Percentiles rank a stretch among this genome's conserved stretches.
Conservation (phyloP, 1,140 invertebrate genomes). For the Rhynchophorus ferrugineus region DNA sequence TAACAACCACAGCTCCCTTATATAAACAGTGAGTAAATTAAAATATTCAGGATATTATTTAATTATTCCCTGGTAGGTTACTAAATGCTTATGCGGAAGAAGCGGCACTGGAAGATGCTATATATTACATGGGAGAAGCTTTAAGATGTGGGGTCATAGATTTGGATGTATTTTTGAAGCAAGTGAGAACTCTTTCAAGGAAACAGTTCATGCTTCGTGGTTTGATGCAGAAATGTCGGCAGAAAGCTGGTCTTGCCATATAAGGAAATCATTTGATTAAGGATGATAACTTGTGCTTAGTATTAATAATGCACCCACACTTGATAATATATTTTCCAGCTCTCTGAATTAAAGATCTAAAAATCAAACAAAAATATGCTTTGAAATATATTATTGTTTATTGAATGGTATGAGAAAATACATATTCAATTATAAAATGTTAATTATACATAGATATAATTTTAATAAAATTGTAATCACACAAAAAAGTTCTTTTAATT, state of each 20-base stretch:
- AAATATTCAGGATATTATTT: background rate
- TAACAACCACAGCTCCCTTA: constrained; percentile 90
- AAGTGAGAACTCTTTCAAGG: constrained; percentile 88
- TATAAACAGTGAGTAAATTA: constrained; percentile 75
- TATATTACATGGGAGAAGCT: constrained; percentile 97
- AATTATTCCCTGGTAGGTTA: constrained; percentile 52
- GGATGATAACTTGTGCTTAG: background rate
- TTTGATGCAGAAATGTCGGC: constrained; percentile 91
- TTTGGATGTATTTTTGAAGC: constrained; percentile 92
- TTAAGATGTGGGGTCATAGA: constrained; percentile 88
- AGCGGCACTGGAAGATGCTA: constrained; percentile 95
- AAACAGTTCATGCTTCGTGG: constrained; percentile 94
- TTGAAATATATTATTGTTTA: background rate
- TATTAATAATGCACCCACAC: no score
- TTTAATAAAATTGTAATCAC: no score
- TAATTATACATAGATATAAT: no score
- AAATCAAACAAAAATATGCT: no score
- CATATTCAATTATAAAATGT: background rate
- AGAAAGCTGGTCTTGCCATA: constrained; percentile 70
- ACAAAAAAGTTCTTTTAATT: no score
- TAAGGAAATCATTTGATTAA: constrained; percentile 8
- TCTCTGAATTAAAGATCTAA: no score
- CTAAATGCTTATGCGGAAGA: constrained; percentile 95
- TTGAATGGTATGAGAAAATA: background rate
- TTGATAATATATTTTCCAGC: no score